Evolutionary conservation across 1,140 invertebrate species (phyloP).

Genomic region (Drosophila ananassae): DNA sequence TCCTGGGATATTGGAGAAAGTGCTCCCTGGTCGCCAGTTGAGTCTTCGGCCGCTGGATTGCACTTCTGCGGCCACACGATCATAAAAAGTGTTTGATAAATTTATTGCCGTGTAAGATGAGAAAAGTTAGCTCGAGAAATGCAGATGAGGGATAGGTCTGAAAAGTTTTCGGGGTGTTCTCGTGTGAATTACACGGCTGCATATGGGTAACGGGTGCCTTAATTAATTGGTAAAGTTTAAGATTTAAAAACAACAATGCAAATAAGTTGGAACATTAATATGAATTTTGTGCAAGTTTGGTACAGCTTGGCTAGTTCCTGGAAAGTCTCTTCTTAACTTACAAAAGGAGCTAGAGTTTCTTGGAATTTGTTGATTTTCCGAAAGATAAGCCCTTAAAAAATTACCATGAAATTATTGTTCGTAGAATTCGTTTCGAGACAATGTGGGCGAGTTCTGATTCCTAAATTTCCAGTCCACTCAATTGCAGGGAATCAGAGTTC

Average conservation of each 20-base stretch:
- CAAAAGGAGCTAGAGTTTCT: no score
- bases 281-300: no score
- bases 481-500: conserved; percentile 2
- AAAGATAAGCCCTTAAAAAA: no score
- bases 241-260: background rate
- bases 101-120: conserved; percentile 12
- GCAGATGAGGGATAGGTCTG: conserved; percentile 16
- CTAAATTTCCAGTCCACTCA: background rate
- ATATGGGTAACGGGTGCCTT: background rate
- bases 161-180: conserved; percentile 23
- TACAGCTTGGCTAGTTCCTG: no score
- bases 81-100: conserved; percentile 58
- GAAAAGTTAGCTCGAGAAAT: conserved; percentile 7
- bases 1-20: conserved; percentile 22
- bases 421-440: no score
- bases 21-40: conserved; percentile 62
- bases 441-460: background rate
- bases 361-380: no score
- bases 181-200: conserved; percentile 7
- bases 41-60: conserved; percentile 33
- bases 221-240: conserved; percentile 38
- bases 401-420: no score
- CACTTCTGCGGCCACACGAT: conserved; percentile 62
- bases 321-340: no score
- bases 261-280: no score